These are phyloP conservation scores for Sicus ferrugineus DNA, from an alignment of 2,888 invertebrate genomes.

Conservation along the genomic window DNA sequence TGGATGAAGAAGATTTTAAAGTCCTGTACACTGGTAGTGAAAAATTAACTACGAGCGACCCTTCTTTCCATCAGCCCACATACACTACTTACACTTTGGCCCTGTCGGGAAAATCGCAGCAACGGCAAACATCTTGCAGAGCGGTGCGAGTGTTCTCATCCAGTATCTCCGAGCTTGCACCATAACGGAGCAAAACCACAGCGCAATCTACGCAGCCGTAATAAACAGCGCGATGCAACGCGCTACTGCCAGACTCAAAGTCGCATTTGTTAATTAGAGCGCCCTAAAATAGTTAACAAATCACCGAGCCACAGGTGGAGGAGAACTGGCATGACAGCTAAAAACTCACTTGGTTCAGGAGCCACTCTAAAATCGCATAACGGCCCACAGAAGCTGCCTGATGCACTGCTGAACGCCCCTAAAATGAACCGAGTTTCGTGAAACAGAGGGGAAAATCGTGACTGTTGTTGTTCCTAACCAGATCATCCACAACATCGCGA, in stretches of 20 bases:
- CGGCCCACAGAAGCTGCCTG: slow-evolving; percentile 80
- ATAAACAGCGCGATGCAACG: slow-evolving; percentile 81
- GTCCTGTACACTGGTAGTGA: slow-evolving; percentile 57
- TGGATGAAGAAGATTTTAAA: slow-evolving; percentile 27
- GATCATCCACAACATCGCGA: slow-evolving; percentile 68
- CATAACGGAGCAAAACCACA: slow-evolving; percentile 74
- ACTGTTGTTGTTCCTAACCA: slow-evolving; percentile 62
- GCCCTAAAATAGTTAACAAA: slow-evolving; percentile 46
- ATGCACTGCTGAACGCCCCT: slow-evolving; percentile 82
- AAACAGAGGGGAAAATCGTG: neutral
- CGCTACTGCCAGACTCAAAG: slow-evolving; percentile 72
- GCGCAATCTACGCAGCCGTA: slow-evolving; percentile 83
- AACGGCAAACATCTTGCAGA: slow-evolving; percentile 57
- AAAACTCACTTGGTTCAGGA: slow-evolving; percentile 68
- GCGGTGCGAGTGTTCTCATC: slow-evolving; percentile 59
- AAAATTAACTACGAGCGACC: slow-evolving; percentile 66
- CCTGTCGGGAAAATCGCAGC: slow-evolving; percentile 62
- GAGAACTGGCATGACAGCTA: neutral
- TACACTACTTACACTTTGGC: neutral
- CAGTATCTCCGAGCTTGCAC: slow-evolving; percentile 60
- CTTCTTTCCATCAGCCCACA: slow-evolving; percentile 62
- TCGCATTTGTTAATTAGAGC: slow-evolving; percentile 57
- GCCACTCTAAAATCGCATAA: slow-evolving; percentile 75
- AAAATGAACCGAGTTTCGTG: slow-evolving; percentile 30
- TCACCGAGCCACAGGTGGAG: neutral